These are phyloP conservation scores for Ptychadena robeensis DNA, from an alignment of 2,797 vertebrate species.

Conservation along the genomic window DNA sequence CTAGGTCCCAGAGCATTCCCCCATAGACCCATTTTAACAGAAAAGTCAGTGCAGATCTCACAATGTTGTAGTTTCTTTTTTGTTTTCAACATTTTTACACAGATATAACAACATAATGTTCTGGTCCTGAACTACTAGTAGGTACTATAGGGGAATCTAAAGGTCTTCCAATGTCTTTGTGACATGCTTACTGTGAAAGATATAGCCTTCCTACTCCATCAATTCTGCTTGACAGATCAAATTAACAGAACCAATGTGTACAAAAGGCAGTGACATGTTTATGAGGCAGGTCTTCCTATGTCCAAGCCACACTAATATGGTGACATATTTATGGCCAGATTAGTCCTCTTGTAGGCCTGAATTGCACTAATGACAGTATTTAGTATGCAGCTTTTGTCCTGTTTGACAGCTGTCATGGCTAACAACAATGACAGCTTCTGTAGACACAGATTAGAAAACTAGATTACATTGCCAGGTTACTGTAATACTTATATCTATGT, in stretches of 20 bases:
- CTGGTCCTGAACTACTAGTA: background rate
- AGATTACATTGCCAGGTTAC: background rate
- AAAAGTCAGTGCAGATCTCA: no score
- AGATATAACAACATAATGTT: no score
- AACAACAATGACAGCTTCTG: background rate
- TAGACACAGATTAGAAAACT: background rate
- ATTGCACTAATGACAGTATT: conserved; percentile 18
- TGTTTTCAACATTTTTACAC: no score
- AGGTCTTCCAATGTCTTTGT: background rate
- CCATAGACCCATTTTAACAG: no score
- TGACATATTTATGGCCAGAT: conserved; percentile 19
- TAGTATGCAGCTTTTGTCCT: conserved; percentile 12
- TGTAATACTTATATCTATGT: no score
- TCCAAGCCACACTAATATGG: background rate
- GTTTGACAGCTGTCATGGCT: background rate
- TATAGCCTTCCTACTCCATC: background rate
- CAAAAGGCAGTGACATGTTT: conserved; percentile 23
- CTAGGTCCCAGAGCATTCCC: no score
- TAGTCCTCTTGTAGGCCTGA: conserved; percentile 3
- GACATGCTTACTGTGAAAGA: background rate
- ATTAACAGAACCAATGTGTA: conserved; percentile 10
- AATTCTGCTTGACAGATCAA: conserved; percentile 24
- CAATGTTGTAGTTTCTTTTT: no score
- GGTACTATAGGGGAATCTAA: background rate
- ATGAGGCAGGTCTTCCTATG: conserved; percentile 26